Evolutionary conservation across 2,113 vertebrate genomes (phyloP), one percentile per base, ranked within the genome.

Genomic region (Trachemys scripta): DNA sequence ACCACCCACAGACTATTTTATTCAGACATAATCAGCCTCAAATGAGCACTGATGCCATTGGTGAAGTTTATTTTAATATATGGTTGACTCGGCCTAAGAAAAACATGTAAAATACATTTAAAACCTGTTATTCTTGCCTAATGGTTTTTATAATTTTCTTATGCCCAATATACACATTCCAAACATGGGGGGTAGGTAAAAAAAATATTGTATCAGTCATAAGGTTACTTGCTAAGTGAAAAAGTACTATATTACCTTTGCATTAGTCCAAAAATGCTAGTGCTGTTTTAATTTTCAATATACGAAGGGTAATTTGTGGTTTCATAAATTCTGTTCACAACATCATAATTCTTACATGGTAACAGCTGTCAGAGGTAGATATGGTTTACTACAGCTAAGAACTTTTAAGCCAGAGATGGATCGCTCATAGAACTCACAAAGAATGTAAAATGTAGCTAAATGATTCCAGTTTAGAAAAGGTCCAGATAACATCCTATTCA

Each of bases 51-150:
- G 96, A 96, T 97, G 88, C 97, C 88, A 96, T 97, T 97, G 98
- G 97, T 98, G 95, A 98, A 97, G 93, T 98, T 98, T 96, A 95
- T 97, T 97, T 96, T 97, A 98, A 98, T 98, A 98, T 97, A 98
- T 97, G 98, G 98, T 95, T 91, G 96, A 95, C 96, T 93, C 84
- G 94, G 96, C 90, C 90, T 59, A 98, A 98, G 97, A 93, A 98
- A 98, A 98, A 97, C 97, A 98, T 0, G 81, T 96, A 96, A 97
- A 98, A 97, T 87, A 84, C 56, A 69, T 95, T 97, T 98, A 95
- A 57, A 96, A 96, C 1, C 20, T 82, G 91, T 90, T 96, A 97
- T 93, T 96, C 96, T 97, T 97, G 93, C 85, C 84, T 96, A 97
- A 95, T 85, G 89, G 20, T 82, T 97, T 96, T 84, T 86, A 94